A percentile compares a stretch with the other conserved stretches of the same genome.
Conservation (phyloP, 2,113 vertebrate species). For the Drymodes brunneopygia region DNA sequence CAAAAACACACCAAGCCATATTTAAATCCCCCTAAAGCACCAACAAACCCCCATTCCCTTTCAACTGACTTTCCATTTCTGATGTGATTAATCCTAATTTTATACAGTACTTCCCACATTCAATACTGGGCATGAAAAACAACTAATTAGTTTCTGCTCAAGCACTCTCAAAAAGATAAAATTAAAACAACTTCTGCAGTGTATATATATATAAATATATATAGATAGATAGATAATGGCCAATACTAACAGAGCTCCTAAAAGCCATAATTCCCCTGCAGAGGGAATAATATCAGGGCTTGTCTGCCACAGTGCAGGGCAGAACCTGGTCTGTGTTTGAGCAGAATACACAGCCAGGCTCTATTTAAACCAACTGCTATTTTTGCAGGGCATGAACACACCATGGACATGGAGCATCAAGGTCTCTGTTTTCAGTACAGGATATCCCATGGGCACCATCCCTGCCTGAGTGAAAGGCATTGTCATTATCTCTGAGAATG, state of each 20-base stretch:
- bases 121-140: neutral
- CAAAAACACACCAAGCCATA: neutral
- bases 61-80: neutral
- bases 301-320: neutral
- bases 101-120: neutral
- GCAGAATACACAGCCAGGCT: neutral
- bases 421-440: neutral
- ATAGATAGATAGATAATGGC: too few relatives aligned
- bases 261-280: neutral
- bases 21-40: neutral
- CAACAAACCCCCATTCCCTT: neutral
- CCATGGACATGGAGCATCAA: accelerated
- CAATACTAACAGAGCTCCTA: neutral
- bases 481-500: neutral
- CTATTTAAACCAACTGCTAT: neutral
- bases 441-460: neutral
- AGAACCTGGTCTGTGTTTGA: neutral
- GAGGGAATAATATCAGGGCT: neutral
- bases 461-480: neutral
- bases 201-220: neutral
- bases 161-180: neutral
- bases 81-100: neutral
- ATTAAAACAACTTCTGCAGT: neutral
- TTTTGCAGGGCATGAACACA: neutral
- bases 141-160: neutral